Base-by-base conservation (phyloP, 1,140 invertebrate genomes). In the Tetramorium simillimum region DNA sequence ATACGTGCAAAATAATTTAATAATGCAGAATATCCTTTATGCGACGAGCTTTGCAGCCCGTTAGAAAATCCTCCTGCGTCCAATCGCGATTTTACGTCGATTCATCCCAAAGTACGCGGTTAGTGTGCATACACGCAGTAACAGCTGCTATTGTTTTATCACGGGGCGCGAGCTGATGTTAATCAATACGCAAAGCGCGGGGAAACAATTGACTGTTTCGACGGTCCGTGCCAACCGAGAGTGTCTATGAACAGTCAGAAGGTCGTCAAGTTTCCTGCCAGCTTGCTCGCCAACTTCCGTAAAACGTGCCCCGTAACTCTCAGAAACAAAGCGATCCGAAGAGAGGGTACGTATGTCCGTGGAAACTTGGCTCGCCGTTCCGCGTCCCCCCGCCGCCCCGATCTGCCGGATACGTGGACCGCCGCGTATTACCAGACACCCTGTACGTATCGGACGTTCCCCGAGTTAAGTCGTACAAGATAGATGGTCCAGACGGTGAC, bases 381-480 rank as follows among this genome's bases (percentile, higher is more conserved):
- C 69, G 63, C 21, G 2, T 7, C 10, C 28, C 7, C 7, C 56
- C 10, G 2, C 40, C 21, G 40, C 4, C 18, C 9, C 73, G 43
- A 77, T 46, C 56, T 43, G 56, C 75, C 9, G 24, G 18, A 37
- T 12, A 37, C 33, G 37, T 24, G 67, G 21, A 3, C 40, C 12
- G 18, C 18, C 51, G 69, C 53, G 40, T 73, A 60, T 58, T 73
- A 60, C 69, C 40, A 60, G 49, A 84, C 80, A 73, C 80, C 67
- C 69, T 73, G 69, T 53, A 62, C 65, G 53, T 76, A 73, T 80
- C 70, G 82, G 63, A 86, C 82, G 86, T 21, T 88, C 82, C 82
- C 69, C 70, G 80, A 90, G 88, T 91, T 94, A 93, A 94, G 91
- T 90, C 88, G 82, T 81, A 70, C 58, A 93, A 94, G 92, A 93